phyloP scores from a whole-genome alignment of 2,113 vertebrate genomes.

The Myxocyprinus asiaticus region DNA sequence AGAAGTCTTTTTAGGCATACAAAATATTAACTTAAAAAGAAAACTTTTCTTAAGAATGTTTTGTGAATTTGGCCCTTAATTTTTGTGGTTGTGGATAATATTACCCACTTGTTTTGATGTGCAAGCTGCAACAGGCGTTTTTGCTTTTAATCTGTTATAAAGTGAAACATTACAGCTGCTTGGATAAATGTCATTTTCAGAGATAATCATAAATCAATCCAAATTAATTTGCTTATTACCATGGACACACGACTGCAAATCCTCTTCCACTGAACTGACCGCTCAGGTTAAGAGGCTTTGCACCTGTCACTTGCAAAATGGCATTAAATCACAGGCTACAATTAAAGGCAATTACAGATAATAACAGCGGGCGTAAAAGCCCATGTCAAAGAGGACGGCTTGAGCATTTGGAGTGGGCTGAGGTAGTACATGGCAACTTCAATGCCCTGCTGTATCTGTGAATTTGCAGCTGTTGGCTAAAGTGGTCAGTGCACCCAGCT shows the following conservation, averaged over 20 bases:
- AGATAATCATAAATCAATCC: constrained; percentile 37
- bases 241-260: background rate
- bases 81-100: background rate
- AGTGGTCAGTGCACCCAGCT: constrained; percentile 11
- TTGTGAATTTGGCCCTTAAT: background rate
- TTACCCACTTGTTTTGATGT: constrained; percentile 8
- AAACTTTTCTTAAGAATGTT: too few species aligned
- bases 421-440: too few species aligned
- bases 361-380: constrained; percentile 48
- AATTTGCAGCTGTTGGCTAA: constrained; percentile 50
- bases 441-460: constrained; percentile 14
- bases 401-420: too few species aligned
- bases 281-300: constrained; percentile 70
- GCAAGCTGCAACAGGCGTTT: background rate
- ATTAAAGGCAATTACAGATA: constrained; percentile 68
- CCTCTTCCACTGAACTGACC: constrained; percentile 54
- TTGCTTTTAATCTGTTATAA: constrained; percentile 15
- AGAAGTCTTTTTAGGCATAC: too few species aligned
- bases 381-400: background rate
- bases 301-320: constrained; percentile 72
- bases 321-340: constrained; percentile 63
- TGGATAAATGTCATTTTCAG: too few species aligned
- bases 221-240: constrained; percentile 54
- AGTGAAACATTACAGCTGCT: constrained; percentile 10
- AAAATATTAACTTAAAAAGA: too few species aligned